Evolutionary conservation across 23 tunicate species (phyloP).

Genomic region (Corella eumyota): DNA sequence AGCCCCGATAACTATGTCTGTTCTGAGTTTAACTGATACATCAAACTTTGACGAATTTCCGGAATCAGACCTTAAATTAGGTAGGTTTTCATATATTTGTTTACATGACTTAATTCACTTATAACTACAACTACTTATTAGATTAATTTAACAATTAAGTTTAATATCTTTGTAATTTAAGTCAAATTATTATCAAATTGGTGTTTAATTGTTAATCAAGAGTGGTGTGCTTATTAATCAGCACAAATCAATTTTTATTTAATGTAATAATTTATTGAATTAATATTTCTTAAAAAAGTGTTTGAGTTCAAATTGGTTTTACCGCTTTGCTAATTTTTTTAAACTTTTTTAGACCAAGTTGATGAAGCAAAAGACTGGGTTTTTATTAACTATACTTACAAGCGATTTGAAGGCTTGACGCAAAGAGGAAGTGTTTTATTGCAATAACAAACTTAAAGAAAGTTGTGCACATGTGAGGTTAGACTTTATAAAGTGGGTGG

Average conservation of each 20-base stretch:
- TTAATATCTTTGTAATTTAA: too few relatives aligned
- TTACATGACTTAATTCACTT: too few relatives aligned
- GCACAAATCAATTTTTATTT: background rate
- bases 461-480: too few relatives aligned
- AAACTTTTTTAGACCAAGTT: constrained; percentile 56
- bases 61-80: constrained; percentile 72
- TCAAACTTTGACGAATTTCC: constrained; percentile 97
- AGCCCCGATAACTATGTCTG: constrained; percentile 71
- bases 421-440: constrained; percentile 68
- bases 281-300: too few relatives aligned
- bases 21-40: constrained; percentile 86
- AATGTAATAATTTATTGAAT: too few relatives aligned
- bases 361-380: constrained; percentile 97
- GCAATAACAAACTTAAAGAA: too few relatives aligned
- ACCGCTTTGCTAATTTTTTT: background rate
- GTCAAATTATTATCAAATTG: too few relatives aligned
- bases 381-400: constrained; percentile 97
- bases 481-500: too few relatives aligned
- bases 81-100: constrained; percentile 27
- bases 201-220: background rate
- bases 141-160: too few relatives aligned
- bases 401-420: constrained; percentile 96
- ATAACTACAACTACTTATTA: too few relatives aligned
- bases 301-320: too few relatives aligned
- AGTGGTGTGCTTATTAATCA: background rate